Evolutionary conservation across 2,113 vertebrate species (phyloP), one percentile per base, ranked within the genome.

Genomic region (Tyto alba): DNA sequence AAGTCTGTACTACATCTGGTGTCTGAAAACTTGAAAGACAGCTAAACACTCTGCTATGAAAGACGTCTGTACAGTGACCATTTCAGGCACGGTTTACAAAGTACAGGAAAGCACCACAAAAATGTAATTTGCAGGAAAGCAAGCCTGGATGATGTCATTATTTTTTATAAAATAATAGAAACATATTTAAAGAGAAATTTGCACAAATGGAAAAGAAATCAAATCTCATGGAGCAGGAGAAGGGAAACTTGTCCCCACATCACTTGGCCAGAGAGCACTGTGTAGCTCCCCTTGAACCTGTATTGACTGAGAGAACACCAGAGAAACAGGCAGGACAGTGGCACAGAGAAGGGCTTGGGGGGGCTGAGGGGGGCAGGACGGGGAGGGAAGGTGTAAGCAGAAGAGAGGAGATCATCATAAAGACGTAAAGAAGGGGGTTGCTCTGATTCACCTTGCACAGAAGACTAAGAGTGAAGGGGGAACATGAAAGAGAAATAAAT

Each of bases 211-310:
- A 91, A 85, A 88, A 85, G 5, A 59, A 55, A 86, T 34, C 3
- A 72, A 26, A 71, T 34, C 30, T 38, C 23, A 50, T 21, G 12
- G 6, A 57, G 30, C 3, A 59, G n/a, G 30, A 80, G 41, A 91
- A 86, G 12, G 27, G 38, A 76, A 72, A 72, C 13, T 78, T 82
- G 10, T 41, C 3, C 38, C 38, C 22, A 22, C 16, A 32, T 36
- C 22, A 41, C n/a, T 52, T 23, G 16, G 8, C 13, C 48, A 66
- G 29, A 47, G 40, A 76, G 22, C 6, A 55, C n/a, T 47, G 4
- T 5, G 0, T 22, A 34, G 34, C 6, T 64, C 16, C 52, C 7
- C 19, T 52, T 77, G 59, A 26, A 23, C 16, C 4, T 1, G 0
- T 32, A 32, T 25, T 64, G 32, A 41, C 2, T 19, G 48, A 25